phyloP scores from a whole-genome alignment of 2,888 invertebrate genomes.

The Pseudeuparius sepicola region DNA sequence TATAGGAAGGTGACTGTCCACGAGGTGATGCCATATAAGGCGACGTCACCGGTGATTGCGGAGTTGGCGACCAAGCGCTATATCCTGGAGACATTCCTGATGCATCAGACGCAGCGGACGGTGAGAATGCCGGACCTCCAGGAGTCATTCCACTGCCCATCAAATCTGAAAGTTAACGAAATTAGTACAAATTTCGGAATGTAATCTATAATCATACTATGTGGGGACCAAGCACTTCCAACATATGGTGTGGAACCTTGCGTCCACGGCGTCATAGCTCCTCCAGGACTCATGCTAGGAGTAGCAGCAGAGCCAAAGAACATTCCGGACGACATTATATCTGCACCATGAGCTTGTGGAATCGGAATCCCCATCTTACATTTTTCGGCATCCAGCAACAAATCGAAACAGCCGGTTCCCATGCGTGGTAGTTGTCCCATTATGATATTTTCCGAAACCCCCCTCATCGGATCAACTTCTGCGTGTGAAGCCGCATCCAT shows the following conservation, averaged over 20 bases:
- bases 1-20: slow-evolving; percentile 52
- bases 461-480: slow-evolving; percentile 51
- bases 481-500: slow-evolving; percentile 97
- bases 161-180: slow-evolving; percentile 31
- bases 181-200: slow-evolving; percentile 6
- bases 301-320: slow-evolving; percentile 68
- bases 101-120: slow-evolving; percentile 87
- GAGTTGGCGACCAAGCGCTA: slow-evolving; percentile 70
- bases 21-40: slow-evolving; percentile 59
- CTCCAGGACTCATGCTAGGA: slow-evolving; percentile 77
- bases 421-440: slow-evolving; percentile 95
- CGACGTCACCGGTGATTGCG: slow-evolving; percentile 70
- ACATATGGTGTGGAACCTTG: slow-evolving; percentile 75
- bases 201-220: slow-evolving; percentile 43
- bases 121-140: slow-evolving; percentile 92
- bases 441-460: slow-evolving; percentile 98
- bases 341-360: slow-evolving; percentile 60
- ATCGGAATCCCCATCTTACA: slow-evolving; percentile 98
- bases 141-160: slow-evolving; percentile 92
- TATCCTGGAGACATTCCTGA: slow-evolving; percentile 85
- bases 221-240: slow-evolving; percentile 66
- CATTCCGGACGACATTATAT: slow-evolving; percentile 69
- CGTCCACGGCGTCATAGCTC: slow-evolving; percentile 82
- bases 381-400: slow-evolving; percentile 92
- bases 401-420: slow-evolving; percentile 94